Base-by-base conservation (phyloP, 2,797 vertebrate species). In the Oreochromis grahami region DNA sequence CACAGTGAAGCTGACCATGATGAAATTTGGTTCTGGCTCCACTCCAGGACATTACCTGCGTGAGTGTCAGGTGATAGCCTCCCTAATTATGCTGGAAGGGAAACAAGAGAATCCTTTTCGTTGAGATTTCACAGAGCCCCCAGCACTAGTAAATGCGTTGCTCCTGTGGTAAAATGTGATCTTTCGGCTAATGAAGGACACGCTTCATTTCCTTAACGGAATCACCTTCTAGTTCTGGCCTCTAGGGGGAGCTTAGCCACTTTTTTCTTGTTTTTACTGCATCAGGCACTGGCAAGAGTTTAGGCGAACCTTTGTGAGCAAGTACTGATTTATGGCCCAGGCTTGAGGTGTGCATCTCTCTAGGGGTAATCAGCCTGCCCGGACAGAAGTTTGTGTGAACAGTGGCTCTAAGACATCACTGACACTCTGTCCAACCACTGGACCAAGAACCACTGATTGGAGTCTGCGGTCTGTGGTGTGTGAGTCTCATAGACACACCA, bases 41-140 rank as follows among this genome's bases (percentile, higher is more conserved):
- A 3, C 24, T 88, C 92, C 93, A 92, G 88, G 63, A 89, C 91
- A 91, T 95, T 96, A 97, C 96, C 96, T 96, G 94, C 38, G 80
- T 89, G 93, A 92, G 94, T 95, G 95, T 96, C 95, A 94, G 94
- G 91, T 94, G 95, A 96, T 95, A 93, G 93, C 93, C 92, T 87
- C 76, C 84, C 93, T 96, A 96, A 96, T 96, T 96, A 94, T 86
- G 87, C 91, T 96, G 92, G 94, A 96, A 95, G 87, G 90, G 87
- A 96, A 94, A 96, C 94, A 95, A 63, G 93, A 93, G 92, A 90
- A 92, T 92, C 91, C 90, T 93, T 96, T 94, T 94, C 72, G 77
- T 68, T 86, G 91, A 93, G 91, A 90, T 94, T 96, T 95, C 92
- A 95, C 93, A 92, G 85, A 94, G 86, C 91, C 90, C 92, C 56